Conservation (phyloP, 2,888 invertebrate species). For the Smittia sp. region DNA sequence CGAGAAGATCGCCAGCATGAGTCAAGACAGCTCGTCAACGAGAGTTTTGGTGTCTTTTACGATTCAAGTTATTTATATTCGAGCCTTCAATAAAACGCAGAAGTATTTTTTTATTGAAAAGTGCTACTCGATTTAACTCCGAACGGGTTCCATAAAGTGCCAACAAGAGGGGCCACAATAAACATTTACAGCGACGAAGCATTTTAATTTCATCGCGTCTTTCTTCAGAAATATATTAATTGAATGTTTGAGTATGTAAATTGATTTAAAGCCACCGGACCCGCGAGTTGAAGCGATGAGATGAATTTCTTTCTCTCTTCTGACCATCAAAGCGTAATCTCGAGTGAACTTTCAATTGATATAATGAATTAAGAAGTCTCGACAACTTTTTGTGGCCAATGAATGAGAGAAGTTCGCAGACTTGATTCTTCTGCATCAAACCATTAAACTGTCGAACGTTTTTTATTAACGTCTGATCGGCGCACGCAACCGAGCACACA, state of each 20-base stretch:
- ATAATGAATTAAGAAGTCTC: too few relatives aligned
- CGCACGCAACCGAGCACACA: not conserved
- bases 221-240: conserved; percentile 31
- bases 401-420: too few relatives aligned
- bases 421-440: too few relatives aligned
- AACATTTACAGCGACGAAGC: conserved; percentile 34
- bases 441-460: too few relatives aligned
- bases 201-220: not conserved
- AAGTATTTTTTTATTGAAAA: conserved; percentile 38
- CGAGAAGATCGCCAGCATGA: too few relatives aligned
- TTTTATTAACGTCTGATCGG: too few relatives aligned
- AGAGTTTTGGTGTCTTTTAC: not conserved
- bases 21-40: not conserved
- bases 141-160: conserved; percentile 15
- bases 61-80: conserved; percentile 27
- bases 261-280: conserved; percentile 37
- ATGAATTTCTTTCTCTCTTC: not conserved
- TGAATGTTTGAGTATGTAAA: conserved; percentile 40
- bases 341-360: too few relatives aligned
- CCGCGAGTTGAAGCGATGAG: not conserved
- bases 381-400: too few relatives aligned
- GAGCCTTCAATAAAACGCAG: conserved; percentile 24
- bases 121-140: conserved; percentile 39
- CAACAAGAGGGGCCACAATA: conserved; percentile 19
- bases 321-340: too few relatives aligned